Conservation (phyloP, 2,113 vertebrate species). For the Climacteris rufus region DNA sequence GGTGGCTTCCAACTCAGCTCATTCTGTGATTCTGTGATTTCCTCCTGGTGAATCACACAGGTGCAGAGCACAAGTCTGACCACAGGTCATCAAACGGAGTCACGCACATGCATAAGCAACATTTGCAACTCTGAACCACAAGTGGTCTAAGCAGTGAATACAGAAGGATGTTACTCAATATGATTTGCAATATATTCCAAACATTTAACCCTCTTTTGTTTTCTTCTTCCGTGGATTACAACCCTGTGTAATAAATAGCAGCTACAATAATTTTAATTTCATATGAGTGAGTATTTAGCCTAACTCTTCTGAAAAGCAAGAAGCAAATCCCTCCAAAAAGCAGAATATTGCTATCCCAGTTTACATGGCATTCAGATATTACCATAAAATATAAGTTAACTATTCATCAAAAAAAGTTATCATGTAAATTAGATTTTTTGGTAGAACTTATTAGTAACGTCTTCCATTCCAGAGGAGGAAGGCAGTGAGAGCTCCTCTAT, state of each 20-base stretch:
- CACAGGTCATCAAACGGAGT: not conserved
- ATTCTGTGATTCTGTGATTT: not conserved
- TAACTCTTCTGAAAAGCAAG: not conserved
- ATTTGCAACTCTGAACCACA: not conserved
- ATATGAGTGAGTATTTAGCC: not conserved
- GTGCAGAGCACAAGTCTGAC: not conserved
- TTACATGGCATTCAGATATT: not conserved
- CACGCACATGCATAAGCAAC: not conserved
- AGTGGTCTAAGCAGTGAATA: not conserved
- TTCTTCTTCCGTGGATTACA: not conserved
- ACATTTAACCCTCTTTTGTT: not conserved
- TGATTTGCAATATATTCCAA: not conserved
- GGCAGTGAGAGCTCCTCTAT: not conserved
- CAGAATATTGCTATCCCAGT: not conserved
- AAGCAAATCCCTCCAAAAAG: not conserved
- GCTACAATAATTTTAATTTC: not conserved
- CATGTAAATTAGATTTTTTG: not conserved
- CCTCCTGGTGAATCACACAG: not conserved
- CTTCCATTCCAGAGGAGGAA: not conserved
- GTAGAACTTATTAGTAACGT: not conserved
- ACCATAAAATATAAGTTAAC: not conserved
- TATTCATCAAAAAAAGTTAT: rapidly evolving
- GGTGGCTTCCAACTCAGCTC: not conserved
- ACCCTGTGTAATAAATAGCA: not conserved
- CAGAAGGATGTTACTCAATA: not conserved